Conservation (phyloP, 2,113 vertebrate species). For the Artemisiospiza belli region DNA sequence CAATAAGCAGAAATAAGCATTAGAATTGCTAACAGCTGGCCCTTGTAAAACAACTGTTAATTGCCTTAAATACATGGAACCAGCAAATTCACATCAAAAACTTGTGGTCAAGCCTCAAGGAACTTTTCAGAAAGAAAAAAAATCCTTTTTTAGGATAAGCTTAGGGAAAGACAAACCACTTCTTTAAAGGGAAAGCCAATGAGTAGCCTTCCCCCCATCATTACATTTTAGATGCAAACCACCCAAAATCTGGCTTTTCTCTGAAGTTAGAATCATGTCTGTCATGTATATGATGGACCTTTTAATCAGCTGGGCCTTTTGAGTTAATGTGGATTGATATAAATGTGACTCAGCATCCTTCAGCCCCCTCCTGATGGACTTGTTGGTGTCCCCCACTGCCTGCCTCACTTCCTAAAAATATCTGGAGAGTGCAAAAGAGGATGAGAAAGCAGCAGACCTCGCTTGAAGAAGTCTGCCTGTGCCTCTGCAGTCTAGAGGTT, state of each 20-base stretch:
- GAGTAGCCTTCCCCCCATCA: neutral
- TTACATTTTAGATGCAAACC: neutral
- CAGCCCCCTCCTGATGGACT: neutral
- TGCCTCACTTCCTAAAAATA: neutral
- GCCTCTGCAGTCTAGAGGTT: neutral
- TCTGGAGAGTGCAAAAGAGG: neutral
- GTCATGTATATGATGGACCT: neutral
- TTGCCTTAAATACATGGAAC: neutral
- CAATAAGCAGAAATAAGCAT: neutral
- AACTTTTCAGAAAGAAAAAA: neutral
- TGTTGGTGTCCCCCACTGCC: neutral
- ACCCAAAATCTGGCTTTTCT: neutral
- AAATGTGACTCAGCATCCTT: neutral
- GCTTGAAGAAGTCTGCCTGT: neutral
- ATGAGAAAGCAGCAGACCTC: neutral
- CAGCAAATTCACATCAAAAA: neutral
- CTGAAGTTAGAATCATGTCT: neutral
- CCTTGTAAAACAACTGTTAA: neutral
- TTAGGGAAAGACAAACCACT: neutral
- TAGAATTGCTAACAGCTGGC: neutral
- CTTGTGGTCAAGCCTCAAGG: neutral
- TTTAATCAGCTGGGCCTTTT: neutral
- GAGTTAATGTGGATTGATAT: neutral
- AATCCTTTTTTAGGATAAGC: neutral
- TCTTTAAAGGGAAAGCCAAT: slow-evolving; percentile 4